Conservation (phyloP, 2,113 vertebrate species). For the Trinectes maculatus region DNA sequence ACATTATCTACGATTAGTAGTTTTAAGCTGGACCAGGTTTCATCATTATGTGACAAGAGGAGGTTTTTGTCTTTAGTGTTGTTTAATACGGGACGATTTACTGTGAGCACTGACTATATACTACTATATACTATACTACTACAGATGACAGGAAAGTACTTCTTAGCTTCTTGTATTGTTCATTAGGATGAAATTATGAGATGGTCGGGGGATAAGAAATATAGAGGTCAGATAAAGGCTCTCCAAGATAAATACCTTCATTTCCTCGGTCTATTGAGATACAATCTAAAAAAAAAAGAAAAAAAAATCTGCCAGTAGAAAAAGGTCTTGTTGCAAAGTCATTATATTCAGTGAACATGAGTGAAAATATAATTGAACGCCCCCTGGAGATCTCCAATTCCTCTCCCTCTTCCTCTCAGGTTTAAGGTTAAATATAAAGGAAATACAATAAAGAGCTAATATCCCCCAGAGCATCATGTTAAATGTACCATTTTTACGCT, state of each 20-base stretch:
- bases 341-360: slow-evolving; percentile 47
- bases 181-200: slow-evolving; percentile 9
- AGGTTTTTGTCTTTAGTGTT: neutral
- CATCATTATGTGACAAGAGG: too few relatives aligned
- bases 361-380: slow-evolving; percentile 57
- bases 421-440: slow-evolving; percentile 67
- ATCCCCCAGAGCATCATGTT: slow-evolving; percentile 44
- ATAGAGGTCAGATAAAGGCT: neutral
- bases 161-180: neutral
- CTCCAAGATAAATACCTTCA: slow-evolving; percentile 9
- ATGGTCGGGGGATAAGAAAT: slow-evolving; percentile 10
- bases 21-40: slow-evolving; percentile 7
- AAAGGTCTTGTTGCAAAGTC: slow-evolving; percentile 44
- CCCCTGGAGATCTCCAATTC: slow-evolving; percentile 50
- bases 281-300: neutral
- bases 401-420: slow-evolving; percentile 50
- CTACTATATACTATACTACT: too few relatives aligned
- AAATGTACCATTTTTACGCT: slow-evolving; percentile 53
- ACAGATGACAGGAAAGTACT: slow-evolving; percentile 1
- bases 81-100: slow-evolving; percentile 24
- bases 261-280: slow-evolving; percentile 20
- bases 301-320: slow-evolving; percentile 30
- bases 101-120: neutral
- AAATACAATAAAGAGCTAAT: slow-evolving; percentile 66
- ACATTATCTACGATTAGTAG: slow-evolving; percentile 16